These are phyloP conservation scores for Brachystomella parvula DNA, from an alignment of 1,140 invertebrate species.

Conservation along the genomic window DNA sequence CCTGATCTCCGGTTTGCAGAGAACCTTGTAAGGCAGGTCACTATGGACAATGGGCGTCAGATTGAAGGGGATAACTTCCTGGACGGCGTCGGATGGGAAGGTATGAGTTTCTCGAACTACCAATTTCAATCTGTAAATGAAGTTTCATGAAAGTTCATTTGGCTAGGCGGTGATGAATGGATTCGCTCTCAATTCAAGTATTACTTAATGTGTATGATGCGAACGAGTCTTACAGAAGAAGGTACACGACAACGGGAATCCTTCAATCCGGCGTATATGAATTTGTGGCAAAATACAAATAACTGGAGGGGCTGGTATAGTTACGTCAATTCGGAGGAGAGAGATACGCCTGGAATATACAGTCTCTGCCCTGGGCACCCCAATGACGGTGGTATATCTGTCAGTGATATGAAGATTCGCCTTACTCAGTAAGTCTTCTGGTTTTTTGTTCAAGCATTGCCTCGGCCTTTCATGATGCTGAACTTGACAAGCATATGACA, in stretches of 20 bases:
- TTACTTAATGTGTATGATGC: constrained; percentile 79
- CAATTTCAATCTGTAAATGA: background rate
- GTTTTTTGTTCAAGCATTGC: background rate
- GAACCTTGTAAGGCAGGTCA: constrained; percentile 77
- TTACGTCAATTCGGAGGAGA: constrained; percentile 47
- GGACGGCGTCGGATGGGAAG: constrained; percentile 77
- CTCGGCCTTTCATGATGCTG: background rate
- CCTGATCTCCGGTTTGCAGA: constrained; percentile 94
- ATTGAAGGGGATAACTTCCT: constrained; percentile 55
- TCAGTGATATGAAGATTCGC: constrained; percentile 87
- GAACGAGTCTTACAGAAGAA: constrained; percentile 67
- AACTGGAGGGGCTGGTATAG: constrained; percentile 75
- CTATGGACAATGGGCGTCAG: constrained; percentile 52
- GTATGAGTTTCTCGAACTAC: constrained; percentile 40
- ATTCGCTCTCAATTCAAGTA: constrained; percentile 86
- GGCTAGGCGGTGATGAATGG: constrained; percentile 72
- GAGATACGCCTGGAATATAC: constrained; percentile 56
- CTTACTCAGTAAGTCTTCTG: constrained; percentile 69
- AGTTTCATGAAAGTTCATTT: background rate
- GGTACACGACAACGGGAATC: constrained; percentile 70
- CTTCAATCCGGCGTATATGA: constrained; percentile 78
- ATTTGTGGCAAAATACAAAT: constrained; percentile 75
- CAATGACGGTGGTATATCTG: constrained; percentile 81
- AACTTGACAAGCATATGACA: constrained; percentile 9
- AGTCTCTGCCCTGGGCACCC: constrained; percentile 71